Evolutionary conservation across 1,140 invertebrate genomes (phyloP), one percentile per base, ranked within the genome.

Genomic region (Drosophila equinoxialis): DNA sequence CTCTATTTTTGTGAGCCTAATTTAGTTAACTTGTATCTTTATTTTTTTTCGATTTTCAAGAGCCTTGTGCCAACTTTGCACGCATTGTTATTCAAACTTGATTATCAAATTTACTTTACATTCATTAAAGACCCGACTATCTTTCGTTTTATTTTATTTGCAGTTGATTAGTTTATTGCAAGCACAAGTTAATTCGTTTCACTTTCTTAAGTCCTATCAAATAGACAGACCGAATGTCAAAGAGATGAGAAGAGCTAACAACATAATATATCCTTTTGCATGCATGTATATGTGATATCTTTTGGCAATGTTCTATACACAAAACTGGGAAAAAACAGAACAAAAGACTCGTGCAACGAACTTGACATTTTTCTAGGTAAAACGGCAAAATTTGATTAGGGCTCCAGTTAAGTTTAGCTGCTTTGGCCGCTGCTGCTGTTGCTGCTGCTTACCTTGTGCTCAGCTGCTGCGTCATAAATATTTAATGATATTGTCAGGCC

Each of bases 401-500:
- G 70, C 74, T 65, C 64, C 64, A 68, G 65, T 51, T 51, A 51
- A 51, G 45, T 51, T 51, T 7, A 26, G 42, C 14, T 45, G 42
- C 14, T 13, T 14, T n/a, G 13, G 41, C 6, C 7, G 51, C 20
- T 55, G 51, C 51, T 55, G 54, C 54, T 58, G 23, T 23, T 30
- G 51, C 23, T 55, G 54, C 54, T 58, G 55, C 59, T 59, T 54
- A 37, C 48, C 48, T 63, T 65, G 65, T 86, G 78, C 70, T 75
- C 79, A 75, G 65, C 68, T 51, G 68, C 67, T 64, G 71, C 79
- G 75, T 87, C 83, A 85, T 87, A 87, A 85, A 85, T 85, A 85
- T 78, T 82, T 87, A 87, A 87, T 87, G 79, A 87, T 82, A 87
- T 82, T 86, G 83, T 74, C 75, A 77, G 65, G 71, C 77, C 73